Evolutionary conservation across 23 tunicate species (phyloP).

Genomic region (Ciona savignyi): DNA sequence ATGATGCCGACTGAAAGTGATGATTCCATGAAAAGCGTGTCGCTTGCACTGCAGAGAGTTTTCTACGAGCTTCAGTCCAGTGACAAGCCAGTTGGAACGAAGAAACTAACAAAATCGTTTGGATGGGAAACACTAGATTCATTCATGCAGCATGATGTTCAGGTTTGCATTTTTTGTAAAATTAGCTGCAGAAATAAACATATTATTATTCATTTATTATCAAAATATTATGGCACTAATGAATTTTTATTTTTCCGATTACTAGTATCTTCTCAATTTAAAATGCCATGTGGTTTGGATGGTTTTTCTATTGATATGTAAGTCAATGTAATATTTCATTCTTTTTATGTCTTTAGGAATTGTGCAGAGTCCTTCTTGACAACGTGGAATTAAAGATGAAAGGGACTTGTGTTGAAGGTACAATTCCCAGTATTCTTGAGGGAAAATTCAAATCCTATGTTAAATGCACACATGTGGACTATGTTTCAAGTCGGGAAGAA

Average conservation of each 20-base stretch:
- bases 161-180: too few species aligned
- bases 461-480: slow-evolving; percentile 85
- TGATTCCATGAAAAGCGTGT: slow-evolving; percentile 79
- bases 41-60: slow-evolving; percentile 89
- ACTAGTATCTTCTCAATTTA: too few species aligned
- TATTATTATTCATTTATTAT: too few species aligned
- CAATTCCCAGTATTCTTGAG: slow-evolving; percentile 65
- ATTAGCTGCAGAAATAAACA: too few species aligned
- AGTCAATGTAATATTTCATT: too few species aligned
- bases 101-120: slow-evolving; percentile 90
- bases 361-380: slow-evolving; percentile 80
- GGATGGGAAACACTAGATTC: slow-evolving; percentile 98
- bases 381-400: slow-evolving; percentile 93
- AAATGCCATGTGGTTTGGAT: too few species aligned
- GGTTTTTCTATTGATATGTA: too few species aligned
- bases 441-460: slow-evolving; percentile 88
- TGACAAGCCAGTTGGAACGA: slow-evolving; percentile 97
- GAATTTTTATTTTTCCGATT: too few species aligned
- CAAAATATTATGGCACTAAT: too few species aligned
- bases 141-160: slow-evolving; percentile 98
- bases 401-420: slow-evolving; percentile 96
- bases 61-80: slow-evolving; percentile 84
- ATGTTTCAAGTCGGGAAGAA: slow-evolving; percentile 87
- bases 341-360: too few species aligned
- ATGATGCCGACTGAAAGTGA: slow-evolving; percentile 95